Evolutionary conservation across 1,140 invertebrate species (phyloP).

Genomic region (Drosophila sproati): DNA sequence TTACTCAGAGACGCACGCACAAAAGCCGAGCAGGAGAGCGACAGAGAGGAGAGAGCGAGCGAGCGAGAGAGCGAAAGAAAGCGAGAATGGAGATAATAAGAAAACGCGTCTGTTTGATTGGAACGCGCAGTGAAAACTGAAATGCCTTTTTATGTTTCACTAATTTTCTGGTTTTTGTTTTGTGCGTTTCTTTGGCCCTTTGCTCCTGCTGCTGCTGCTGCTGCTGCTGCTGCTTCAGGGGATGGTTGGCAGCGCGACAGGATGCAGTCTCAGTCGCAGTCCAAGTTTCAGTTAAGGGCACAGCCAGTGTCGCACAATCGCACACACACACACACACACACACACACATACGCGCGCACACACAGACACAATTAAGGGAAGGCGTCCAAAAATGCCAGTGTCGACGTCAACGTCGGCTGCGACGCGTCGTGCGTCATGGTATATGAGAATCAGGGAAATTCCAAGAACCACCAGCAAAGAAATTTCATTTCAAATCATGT

Average conservation of each 20-base stretch:
- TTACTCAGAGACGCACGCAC: not conserved
- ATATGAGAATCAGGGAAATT: conserved; percentile 52
- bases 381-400: conserved; percentile 31
- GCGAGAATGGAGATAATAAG: not conserved
- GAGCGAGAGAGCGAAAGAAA: not conserved
- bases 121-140: conserved; percentile 68
- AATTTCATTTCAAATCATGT: conserved; percentile 46
- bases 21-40: not conserved
- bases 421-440: conserved; percentile 45
- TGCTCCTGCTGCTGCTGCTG: conserved; percentile 30
- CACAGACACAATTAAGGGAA: conserved; percentile 57
- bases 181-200: conserved; percentile 25
- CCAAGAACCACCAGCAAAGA: conserved; percentile 53
- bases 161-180: conserved; percentile 59
- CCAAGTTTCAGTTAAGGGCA: conserved; percentile 18
- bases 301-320: conserved; percentile 29
- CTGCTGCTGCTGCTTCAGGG: conserved; percentile 33
- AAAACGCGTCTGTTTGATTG: conserved; percentile 67
- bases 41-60: not conserved
- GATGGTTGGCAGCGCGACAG: conserved; percentile 54
- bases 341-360: conserved; percentile 17
- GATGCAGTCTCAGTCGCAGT: conserved; percentile 58
- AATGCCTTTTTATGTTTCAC: conserved; percentile 73
- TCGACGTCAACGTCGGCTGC: conserved; percentile 14
- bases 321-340: conserved; percentile 35